phyloP scores from a whole-genome alignment of 2,888 invertebrate species.

The Orthonychiurus folsomi region DNA sequence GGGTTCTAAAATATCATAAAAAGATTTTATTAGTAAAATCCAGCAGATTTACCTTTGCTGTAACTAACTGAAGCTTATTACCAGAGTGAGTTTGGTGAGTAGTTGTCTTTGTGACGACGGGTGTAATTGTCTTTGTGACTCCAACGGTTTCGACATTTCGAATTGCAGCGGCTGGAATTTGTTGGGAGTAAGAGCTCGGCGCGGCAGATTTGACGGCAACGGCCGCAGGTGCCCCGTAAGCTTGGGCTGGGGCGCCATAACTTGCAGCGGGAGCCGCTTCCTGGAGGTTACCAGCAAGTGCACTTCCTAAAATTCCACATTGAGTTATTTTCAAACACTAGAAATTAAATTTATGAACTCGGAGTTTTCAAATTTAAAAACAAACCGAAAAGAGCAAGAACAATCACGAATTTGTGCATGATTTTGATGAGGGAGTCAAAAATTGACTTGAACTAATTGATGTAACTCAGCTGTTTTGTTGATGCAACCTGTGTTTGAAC shows the following conservation, averaged over 20 bases:
- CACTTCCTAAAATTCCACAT: background rate
- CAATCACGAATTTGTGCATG: background rate
- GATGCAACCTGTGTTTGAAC: background rate
- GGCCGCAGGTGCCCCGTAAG: slow-evolving; percentile 14
- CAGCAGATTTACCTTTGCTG: no score
- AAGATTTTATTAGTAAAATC: no score
- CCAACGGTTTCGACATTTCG: slow-evolving; percentile 33
- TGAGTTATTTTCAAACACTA: no score
- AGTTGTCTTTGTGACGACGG: slow-evolving; percentile 35
- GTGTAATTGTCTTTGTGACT: slow-evolving; percentile 38
- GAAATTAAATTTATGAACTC: no score
- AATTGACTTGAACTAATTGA: background rate
- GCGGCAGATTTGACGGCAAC: slow-evolving; percentile 8
- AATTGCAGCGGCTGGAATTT: slow-evolving; percentile 28
- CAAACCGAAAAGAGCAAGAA: background rate
- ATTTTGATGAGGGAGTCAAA: background rate
- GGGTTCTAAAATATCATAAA: no score
- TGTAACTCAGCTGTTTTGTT: background rate
- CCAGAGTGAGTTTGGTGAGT: slow-evolving; percentile 31
- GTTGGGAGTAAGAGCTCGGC: slow-evolving; percentile 10
- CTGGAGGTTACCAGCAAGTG: slow-evolving; percentile 7
- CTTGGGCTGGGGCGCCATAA: background rate
- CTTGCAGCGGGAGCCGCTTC: background rate
- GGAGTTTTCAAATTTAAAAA: no score
- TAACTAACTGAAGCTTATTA: no score